Conservation (phyloP, 2,113 vertebrate genomes). For the Eulacestoma nigropectus region DNA sequence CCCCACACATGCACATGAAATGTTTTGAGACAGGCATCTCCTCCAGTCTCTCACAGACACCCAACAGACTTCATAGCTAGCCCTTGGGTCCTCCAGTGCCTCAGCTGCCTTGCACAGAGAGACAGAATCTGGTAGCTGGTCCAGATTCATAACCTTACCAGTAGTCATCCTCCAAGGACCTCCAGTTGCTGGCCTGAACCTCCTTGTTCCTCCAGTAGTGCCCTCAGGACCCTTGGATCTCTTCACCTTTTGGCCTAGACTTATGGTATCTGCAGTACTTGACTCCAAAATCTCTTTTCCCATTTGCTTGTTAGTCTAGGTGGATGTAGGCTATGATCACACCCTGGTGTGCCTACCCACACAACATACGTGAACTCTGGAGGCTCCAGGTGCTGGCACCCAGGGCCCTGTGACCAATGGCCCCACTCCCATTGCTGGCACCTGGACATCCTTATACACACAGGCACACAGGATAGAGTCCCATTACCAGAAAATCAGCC, state of each 20-base stretch:
- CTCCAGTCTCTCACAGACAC: background rate
- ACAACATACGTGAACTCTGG: background rate
- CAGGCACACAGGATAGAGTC: background rate
- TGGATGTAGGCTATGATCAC: background rate
- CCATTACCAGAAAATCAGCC: background rate
- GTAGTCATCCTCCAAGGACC: background rate
- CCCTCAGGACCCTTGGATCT: background rate
- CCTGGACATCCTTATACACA: background rate
- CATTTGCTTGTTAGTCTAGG: background rate
- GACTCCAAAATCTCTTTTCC: background rate
- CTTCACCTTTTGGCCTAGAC: background rate
- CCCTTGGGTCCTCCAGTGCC: background rate
- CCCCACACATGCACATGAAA: background rate
- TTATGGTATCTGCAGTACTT: background rate
- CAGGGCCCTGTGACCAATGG: background rate
- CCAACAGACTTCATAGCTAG: background rate
- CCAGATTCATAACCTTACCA: background rate
- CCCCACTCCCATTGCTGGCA: background rate
- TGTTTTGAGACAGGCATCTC: background rate
- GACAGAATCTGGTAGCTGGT: background rate
- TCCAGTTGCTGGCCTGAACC: background rate
- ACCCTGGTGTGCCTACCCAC: too few species aligned
- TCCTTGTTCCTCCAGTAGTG: background rate
- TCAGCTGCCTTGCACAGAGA: background rate
- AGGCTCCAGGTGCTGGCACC: background rate